Evolutionary conservation across 2,113 vertebrate genomes (phyloP), one percentile per base, ranked within the genome.

Genomic region (Eolophus roseicapilla): DNA sequence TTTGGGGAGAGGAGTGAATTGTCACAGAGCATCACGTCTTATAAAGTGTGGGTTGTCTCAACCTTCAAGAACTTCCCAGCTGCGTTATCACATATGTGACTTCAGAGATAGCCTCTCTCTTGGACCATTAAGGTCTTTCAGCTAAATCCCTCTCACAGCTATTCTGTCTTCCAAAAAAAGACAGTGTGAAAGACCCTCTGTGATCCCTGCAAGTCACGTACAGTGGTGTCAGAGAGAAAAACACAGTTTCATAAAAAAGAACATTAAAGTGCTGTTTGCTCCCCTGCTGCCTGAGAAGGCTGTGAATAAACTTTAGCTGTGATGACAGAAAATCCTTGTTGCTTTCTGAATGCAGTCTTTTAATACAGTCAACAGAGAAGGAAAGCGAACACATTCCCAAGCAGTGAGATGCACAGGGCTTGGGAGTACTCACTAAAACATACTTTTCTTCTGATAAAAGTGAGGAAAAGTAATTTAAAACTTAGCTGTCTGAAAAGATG

Each of bases 81-180:
- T 67, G 13, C 2, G 0, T 43, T 87, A 68, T 31, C 18, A 31
- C 9, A 52, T 27, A 27, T 1, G 1, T 0, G 3, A 64, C 20
- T 64, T 16, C 52, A 69, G 44, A 52, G 27, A 17, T 6, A 69
- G 27, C 3, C 23, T 76, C 21, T 68, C 7, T 65, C 3, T 50
- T 10, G 2, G n/a, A 73, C 18, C n/a, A 10, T 55, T 47, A 17
- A 53, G 8, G 10, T 85, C 27, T 69, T 86, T 76, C 49, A 77
- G 8, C 21, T 73, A n/a, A 90, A 43, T 15, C 20, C 8, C 1
- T 71, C 59, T 74, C 53, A 65, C 21, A 83, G 3, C 12, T 35
- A 7, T 52, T 59, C 55, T 71, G 5, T 33, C 29, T 85, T 90
- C 57, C 18, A 62, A 46, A 73, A 63, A 19, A 37, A 55, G 7